These are phyloP conservation scores for Heptranchias perlo DNA, from an alignment of 2,113 vertebrate species.

Conservation along the genomic window DNA sequence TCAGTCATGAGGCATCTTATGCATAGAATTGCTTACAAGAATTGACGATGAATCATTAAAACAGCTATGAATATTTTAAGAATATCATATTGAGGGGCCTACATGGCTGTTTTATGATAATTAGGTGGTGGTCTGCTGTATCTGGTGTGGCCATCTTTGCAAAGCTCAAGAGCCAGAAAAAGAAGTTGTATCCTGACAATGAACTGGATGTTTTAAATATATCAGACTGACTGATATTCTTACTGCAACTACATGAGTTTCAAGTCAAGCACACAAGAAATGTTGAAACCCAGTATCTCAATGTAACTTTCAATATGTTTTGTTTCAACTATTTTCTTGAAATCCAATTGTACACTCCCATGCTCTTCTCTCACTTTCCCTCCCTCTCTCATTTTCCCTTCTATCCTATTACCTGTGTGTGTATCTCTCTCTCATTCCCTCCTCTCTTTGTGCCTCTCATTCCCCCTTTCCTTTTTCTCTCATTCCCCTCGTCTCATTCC, in stretches of 20 bases:
- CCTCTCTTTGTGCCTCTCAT: not conserved
- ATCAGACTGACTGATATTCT: not conserved
- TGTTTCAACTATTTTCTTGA: not conserved
- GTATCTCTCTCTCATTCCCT: not conserved
- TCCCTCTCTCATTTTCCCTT: not conserved
- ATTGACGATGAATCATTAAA: too few species aligned
- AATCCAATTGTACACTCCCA: not conserved
- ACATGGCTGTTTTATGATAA: not conserved
- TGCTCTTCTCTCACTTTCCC: not conserved
- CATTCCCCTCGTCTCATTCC: too few species aligned
- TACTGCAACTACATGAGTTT: not conserved
- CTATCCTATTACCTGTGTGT: too few species aligned
- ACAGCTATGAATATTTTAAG: not conserved
- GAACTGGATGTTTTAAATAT: too few species aligned
- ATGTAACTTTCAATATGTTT: not conserved
- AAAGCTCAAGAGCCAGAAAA: not conserved
- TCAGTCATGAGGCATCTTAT: not conserved
- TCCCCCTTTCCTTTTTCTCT: not conserved
- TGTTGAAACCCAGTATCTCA: not conserved
- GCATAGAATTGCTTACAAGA: not conserved
- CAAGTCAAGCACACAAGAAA: not conserved
- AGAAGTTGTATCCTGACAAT: too few species aligned
- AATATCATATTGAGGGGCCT: not conserved
- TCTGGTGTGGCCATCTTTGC: not conserved
- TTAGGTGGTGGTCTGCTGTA: not conserved